These are phyloP conservation scores for Sebastes wilsoni DNA, from an alignment of 2,797 vertebrate species.

Conservation along the genomic window DNA sequence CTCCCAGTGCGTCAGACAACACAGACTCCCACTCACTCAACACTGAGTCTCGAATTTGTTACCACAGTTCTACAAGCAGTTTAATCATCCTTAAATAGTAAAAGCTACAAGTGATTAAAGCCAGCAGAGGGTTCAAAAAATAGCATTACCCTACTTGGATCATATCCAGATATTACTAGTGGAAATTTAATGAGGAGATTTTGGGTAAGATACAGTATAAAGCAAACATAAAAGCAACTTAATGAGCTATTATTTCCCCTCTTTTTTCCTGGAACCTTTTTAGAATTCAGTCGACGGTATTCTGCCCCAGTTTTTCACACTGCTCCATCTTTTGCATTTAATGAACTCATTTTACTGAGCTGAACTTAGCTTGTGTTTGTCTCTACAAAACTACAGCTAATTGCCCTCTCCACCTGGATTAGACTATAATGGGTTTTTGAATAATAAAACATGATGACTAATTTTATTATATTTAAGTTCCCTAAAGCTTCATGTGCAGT, in stretches of 20 bases:
- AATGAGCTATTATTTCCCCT: conserved; percentile 14
- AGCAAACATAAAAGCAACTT: conserved; percentile 33
- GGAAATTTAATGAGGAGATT: conserved; percentile 31
- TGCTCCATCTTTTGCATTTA: conserved; percentile 7
- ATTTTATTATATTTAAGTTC: background rate
- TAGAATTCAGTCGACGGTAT: background rate
- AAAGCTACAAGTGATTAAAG: conserved; percentile 15
- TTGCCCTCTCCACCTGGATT: background rate
- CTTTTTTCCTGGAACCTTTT: background rate
- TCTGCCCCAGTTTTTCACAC: conserved; percentile 4
- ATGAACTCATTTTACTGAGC: conserved; percentile 11
- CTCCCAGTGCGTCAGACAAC: conserved; percentile 10
- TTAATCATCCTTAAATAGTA: conserved; percentile 28
- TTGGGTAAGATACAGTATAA: background rate
- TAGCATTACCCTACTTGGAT: conserved; percentile 19
- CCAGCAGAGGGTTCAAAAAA: background rate
- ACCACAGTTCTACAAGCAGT: background rate
- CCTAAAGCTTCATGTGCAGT: background rate
- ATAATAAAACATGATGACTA: background rate
- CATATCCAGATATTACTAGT: conserved; percentile 28
- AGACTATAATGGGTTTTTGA: background rate
- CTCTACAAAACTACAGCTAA: background rate
- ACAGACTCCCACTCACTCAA: background rate
- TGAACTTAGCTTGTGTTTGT: background rate
- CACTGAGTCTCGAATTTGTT: background rate